These are phyloP conservation scores for Nephrotoma flavescens DNA, from an alignment of 2,888 invertebrate genomes.

Conservation along the genomic window DNA sequence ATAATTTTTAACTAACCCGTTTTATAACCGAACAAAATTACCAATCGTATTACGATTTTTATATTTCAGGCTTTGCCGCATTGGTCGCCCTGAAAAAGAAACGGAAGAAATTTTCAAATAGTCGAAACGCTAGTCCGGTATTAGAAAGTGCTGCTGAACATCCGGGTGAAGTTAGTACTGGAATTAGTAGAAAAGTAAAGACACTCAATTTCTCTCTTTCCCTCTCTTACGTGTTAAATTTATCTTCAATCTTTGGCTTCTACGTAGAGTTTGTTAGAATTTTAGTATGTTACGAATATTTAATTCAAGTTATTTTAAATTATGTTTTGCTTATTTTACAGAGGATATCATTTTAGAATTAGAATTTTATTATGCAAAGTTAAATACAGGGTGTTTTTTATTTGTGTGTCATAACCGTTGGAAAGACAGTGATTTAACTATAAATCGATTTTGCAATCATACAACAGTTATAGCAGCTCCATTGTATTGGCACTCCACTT, in stretches of 20 bases:
- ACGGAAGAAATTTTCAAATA: conserved; percentile 70
- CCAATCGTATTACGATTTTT: neutral
- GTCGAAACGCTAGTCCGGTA: conserved; percentile 49
- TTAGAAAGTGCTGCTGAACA: conserved; percentile 23
- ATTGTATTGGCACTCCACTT: too few species aligned
- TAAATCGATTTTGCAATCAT: too few species aligned
- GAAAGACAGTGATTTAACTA: too few species aligned
- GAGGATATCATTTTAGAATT: too few species aligned
- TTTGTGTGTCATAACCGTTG: too few species aligned
- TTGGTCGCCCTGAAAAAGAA: conserved; percentile 63
- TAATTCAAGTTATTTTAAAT: neutral
- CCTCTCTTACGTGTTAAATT: neutral
- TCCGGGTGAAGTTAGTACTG: neutral
- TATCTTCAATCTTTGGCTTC: neutral
- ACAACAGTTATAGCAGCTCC: too few species aligned
- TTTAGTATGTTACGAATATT: neutral
- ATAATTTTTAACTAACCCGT: neutral
- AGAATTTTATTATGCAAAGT: too few species aligned
- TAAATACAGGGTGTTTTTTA: too few species aligned
- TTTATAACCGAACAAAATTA: neutral
- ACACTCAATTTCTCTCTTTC: neutral
- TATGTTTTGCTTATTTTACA: neutral
- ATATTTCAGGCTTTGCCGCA: conserved; percentile 36
- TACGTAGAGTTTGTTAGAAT: neutral
- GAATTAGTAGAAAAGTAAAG: conserved; percentile 1